Percentiles rank a stretch among this genome's conserved stretches.
Conservation (phyloP, 2,797 vertebrate species). For the Rhinophrynus dorsalis region DNA sequence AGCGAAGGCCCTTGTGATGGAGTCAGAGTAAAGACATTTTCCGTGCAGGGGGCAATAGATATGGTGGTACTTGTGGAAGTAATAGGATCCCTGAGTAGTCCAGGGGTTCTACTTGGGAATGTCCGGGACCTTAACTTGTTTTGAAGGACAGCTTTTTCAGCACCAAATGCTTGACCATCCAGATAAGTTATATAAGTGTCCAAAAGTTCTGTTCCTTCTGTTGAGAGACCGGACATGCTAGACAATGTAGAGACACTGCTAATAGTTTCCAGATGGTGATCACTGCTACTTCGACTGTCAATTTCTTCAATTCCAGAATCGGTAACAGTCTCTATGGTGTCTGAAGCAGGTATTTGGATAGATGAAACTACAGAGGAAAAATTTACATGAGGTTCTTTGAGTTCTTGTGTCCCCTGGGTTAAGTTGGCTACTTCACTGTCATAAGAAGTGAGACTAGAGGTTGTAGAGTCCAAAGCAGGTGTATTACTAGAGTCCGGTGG, state of each 20-base stretch:
- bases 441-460: conserved; percentile 90
- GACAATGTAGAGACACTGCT: conserved; percentile 80
- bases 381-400: conserved; percentile 56
- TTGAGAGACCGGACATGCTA: conserved; percentile 67
- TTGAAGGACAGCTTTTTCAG: conserved; percentile 63
- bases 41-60: conserved; percentile 51
- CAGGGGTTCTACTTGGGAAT: conserved; percentile 68
- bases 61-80: conserved; percentile 61
- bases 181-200: conserved; percentile 91
- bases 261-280: conserved; percentile 84
- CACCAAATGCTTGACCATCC: conserved; percentile 88
- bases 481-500: conserved; percentile 47
- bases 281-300: conserved; percentile 91
- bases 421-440: conserved; percentile 93
- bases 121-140: conserved; percentile 68
- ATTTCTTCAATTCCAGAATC: conserved; percentile 93
- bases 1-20: conserved; percentile 60
- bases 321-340: conserved; percentile 56
- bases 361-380: conserved; percentile 52
- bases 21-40: conserved; percentile 58
- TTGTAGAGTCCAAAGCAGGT: conserved; percentile 84
- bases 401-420: conserved; percentile 72
- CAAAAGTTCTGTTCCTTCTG: conserved; percentile 76
- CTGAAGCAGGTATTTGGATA: conserved; percentile 52
- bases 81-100: conserved; percentile 55